Evolutionary conservation across 2,797 vertebrate genomes (phyloP).

Genomic region (Tragopan temminckii): DNA sequence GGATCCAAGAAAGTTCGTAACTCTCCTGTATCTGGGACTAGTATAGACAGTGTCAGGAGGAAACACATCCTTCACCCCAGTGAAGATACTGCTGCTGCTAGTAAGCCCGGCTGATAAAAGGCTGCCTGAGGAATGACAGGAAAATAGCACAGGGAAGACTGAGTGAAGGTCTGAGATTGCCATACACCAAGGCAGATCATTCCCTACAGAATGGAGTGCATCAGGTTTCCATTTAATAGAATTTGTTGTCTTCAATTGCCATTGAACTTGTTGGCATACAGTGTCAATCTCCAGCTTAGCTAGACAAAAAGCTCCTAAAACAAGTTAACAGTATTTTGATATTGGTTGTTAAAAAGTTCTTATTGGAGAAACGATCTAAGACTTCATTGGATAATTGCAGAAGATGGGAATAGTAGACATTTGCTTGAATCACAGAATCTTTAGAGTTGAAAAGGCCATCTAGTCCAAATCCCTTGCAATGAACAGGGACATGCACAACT

Average conservation of each 20-base stretch:
- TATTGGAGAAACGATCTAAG: background rate
- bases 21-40: background rate
- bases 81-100: fast-evolving
- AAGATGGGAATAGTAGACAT: background rate
- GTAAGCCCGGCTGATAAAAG: background rate
- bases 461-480: too few species aligned
- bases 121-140: fast-evolving
- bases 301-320: background rate
- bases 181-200: background rate
- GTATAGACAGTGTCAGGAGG: background rate
- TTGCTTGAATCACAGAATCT: too few species aligned
- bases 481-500: too few species aligned
- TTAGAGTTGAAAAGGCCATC: too few species aligned
- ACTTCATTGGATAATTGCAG: background rate
- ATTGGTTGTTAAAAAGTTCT: background rate
- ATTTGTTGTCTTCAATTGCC: background rate
- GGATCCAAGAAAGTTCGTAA: background rate
- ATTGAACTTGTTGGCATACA: background rate
- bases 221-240: background rate
- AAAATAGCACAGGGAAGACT: background rate
- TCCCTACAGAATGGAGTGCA: background rate
- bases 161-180: background rate
- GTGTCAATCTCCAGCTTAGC: background rate
- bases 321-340: background rate
- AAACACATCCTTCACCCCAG: background rate